Base-by-base conservation (phyloP, 1,140 invertebrate genomes). In the Dendrolimus kikuchii region DNA sequence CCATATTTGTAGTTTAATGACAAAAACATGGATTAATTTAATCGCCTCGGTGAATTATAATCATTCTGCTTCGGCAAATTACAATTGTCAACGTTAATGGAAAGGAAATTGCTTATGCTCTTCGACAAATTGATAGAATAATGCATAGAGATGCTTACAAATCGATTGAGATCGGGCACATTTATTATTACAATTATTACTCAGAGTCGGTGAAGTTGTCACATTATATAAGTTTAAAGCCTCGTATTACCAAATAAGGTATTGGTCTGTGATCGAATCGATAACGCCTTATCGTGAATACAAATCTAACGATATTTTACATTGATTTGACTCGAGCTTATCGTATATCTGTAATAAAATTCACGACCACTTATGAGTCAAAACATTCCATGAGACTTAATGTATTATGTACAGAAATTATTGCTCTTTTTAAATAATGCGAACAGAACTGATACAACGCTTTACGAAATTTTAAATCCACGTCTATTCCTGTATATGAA, bases 1-100 rank as follows among this genome's bases (percentile, higher is more conserved):
- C 62, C 64, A 67, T 63, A 60, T 70, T 70, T 54, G 61, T 62
- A 67, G 64, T 60, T 51, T 65, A 67, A 67, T 67, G 61, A 57
- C 51, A 51, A 55, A 38, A 55, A 55, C 56, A 53, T 58, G 52
- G 61, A 64, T 63, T 51, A 58, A 58, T 63, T 64, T 66, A 69
- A 64, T 64, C 56, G 53, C 41, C 45, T 42, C 44, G 51, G 49
- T 47, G 49, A 43, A 53, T 53, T 47, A 62, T 57, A 57, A 59
- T 60, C 59, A 40, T 51, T 51, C 51, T 56, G 52, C 58, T 42
- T 48, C 45, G 55, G 50, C 40, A 62, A 69, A 66, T 66, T 69
- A 59, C 60, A 48, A 57, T 64, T 60, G 54, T 57, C 58, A 55
- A 58, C 60, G 3, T 23, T 23, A 23, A 23, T 23, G 23, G 23